phyloP scores from a whole-genome alignment of 2,888 invertebrate genomes.

The Strigamia transsilvanica region DNA sequence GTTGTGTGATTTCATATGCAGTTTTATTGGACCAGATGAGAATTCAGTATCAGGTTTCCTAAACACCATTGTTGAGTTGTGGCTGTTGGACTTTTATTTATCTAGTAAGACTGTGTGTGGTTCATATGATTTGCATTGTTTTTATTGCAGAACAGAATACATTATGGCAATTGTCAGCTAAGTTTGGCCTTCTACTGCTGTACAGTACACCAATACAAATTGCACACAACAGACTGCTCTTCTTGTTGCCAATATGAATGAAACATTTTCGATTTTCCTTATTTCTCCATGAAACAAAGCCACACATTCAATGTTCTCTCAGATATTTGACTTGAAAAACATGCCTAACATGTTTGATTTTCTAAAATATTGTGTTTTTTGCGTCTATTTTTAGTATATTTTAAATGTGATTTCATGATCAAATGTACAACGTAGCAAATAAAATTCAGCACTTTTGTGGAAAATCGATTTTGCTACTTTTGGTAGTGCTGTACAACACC shows the following conservation, averaged over 20 bases:
- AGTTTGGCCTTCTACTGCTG: too few species aligned
- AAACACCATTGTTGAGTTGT: background rate
- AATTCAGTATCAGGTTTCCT: slow-evolving; percentile 8
- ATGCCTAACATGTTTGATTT: background rate
- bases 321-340: background rate
- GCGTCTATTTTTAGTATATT: background rate
- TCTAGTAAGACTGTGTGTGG: background rate
- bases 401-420: background rate
- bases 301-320: background rate
- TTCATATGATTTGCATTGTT: background rate
- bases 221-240: too few species aligned
- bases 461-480: background rate
- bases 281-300: background rate
- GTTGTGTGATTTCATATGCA: background rate
- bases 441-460: background rate
- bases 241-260: too few species aligned
- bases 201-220: too few species aligned
- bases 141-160: background rate
- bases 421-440: background rate
- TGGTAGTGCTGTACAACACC: background rate
- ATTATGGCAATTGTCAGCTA: background rate
- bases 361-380: background rate
- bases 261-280: background rate
- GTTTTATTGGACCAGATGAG: background rate
- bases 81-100: slow-evolving; percentile 8